These are phyloP conservation scores for Anser cygnoides DNA, from an alignment of 2,113 vertebrate genomes.

Conservation along the genomic window DNA sequence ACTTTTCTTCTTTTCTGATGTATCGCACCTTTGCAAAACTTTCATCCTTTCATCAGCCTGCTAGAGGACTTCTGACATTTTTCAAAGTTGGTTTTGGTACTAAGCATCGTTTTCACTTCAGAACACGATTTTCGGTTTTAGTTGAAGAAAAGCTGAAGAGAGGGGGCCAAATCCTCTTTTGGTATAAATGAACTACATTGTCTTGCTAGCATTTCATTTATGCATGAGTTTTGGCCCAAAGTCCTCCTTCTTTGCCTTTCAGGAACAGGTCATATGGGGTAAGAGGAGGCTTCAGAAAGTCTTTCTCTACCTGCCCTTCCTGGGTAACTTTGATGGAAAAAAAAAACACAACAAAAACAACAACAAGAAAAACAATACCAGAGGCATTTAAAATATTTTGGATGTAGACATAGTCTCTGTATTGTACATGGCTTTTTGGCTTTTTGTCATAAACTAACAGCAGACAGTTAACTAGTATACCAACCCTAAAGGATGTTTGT, in stretches of 20 bases:
- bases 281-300: neutral
- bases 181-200: neutral
- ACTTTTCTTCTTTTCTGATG: neutral
- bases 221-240: neutral
- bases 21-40: accelerated
- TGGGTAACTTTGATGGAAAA: neutral
- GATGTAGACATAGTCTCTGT: neutral
- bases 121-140: neutral
- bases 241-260: neutral
- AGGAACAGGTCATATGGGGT: neutral
- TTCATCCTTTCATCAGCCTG: neutral
- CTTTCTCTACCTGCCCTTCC: neutral
- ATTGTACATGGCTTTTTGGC: neutral
- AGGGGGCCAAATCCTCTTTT: neutral
- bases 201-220: neutral
- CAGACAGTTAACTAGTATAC: neutral
- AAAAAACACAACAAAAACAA: neutral
- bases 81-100: neutral
- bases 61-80: neutral
- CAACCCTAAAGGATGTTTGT: neutral
- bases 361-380: neutral
- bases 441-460: neutral
- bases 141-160: neutral
- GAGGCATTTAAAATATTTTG: neutral
- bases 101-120: neutral